Conservation (phyloP, 1,140 invertebrate genomes). For the Palaemon carinicauda region DNA sequence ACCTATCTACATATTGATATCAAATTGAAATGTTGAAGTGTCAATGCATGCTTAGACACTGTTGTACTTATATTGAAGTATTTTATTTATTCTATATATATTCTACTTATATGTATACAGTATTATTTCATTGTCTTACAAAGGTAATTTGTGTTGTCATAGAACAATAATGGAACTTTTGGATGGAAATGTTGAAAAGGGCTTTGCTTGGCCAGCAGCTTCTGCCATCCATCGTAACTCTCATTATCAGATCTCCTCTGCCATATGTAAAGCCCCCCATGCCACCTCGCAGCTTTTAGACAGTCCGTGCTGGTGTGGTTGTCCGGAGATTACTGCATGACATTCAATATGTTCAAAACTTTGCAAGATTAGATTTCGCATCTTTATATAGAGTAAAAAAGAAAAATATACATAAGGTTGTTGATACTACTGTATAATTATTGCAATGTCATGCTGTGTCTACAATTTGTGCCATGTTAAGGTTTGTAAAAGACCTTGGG, state of each 20-base stretch:
- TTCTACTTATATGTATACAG: too few relatives aligned
- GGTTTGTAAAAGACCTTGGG: slow-evolving; percentile 12
- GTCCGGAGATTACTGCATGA: slow-evolving; percentile 29
- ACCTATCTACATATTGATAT: too few relatives aligned
- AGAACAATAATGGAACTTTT: background rate
- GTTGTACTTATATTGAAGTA: too few relatives aligned
- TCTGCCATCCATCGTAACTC: slow-evolving; percentile 6
- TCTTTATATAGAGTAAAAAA: background rate
- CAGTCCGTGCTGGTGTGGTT: slow-evolving; percentile 43
- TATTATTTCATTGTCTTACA: too few relatives aligned
- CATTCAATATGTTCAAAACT: background rate
- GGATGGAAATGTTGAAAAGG: background rate
- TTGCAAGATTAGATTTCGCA: background rate
- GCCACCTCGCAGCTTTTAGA: slow-evolving; percentile 50
- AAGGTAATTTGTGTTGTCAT: background rate
- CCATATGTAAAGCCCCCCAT: slow-evolving; percentile 40
- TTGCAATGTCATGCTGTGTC: slow-evolving; percentile 2
- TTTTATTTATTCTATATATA: too few relatives aligned
- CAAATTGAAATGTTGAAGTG: too few relatives aligned
- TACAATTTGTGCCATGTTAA: slow-evolving; percentile 40
- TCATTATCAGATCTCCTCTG: slow-evolving; percentile 30
- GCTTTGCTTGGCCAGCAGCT: slow-evolving; percentile 23
- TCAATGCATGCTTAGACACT: too few relatives aligned
- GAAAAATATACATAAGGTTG: background rate
- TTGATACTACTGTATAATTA: too few relatives aligned